Conservation (phyloP, 2,888 invertebrate species). For the Eristalinus aeneus region DNA sequence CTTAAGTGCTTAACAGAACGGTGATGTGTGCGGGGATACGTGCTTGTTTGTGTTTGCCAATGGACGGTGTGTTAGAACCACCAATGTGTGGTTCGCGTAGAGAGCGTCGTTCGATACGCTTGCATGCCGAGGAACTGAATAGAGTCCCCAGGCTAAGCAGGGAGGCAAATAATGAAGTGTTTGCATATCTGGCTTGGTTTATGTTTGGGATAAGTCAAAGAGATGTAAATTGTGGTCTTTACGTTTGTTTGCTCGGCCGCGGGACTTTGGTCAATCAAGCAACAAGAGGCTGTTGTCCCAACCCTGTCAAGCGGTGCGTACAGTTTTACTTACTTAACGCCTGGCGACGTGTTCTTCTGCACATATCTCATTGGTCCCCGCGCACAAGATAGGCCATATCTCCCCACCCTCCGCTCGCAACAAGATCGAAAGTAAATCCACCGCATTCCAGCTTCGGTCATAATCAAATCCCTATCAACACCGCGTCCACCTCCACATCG, state of each 20-base stretch:
- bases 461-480: slow-evolving; percentile 40
- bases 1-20: background rate
- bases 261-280: too few relatives aligned
- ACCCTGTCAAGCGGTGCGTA: too few relatives aligned
- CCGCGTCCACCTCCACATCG: slow-evolving; percentile 45
- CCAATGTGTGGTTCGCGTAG: background rate
- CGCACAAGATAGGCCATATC: too few relatives aligned
- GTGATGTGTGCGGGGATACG: background rate
- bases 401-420: too few relatives aligned
- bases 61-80: background rate
- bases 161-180: background rate
- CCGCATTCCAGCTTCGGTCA: slow-evolving; percentile 28
- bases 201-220: background rate
- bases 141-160: background rate
- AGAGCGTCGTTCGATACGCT: background rate
- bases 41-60: background rate
- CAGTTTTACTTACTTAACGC: too few relatives aligned
- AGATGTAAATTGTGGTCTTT: background rate
- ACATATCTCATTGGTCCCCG: too few relatives aligned
- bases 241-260: too few relatives aligned
- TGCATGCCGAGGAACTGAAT: background rate
- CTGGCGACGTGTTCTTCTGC: too few relatives aligned
- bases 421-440: slow-evolving; percentile 32
- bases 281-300: too few relatives aligned
- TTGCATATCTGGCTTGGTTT: background rate